A percentile compares a stretch with the other conserved stretches of the same genome.
Conservation (phyloP, 2,113 vertebrate species). For the Nematolebias whitei region DNA sequence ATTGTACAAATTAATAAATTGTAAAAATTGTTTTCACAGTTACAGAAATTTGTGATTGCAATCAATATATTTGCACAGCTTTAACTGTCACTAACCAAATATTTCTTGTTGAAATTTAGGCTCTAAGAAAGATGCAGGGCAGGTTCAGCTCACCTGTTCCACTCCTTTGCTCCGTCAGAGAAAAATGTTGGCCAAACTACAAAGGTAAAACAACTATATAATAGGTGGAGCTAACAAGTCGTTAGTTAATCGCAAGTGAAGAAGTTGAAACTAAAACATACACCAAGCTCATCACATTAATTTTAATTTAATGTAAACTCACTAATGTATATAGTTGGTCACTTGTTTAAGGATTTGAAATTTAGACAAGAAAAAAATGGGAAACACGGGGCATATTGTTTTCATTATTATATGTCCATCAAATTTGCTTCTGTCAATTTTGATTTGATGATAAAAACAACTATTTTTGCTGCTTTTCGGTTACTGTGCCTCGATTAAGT, state of each 20-base stretch:
- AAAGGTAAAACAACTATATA: background rate
- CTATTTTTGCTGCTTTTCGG: too few relatives aligned
- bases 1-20: too few relatives aligned
- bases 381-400: too few relatives aligned
- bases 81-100: background rate
- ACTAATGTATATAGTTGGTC: too few relatives aligned
- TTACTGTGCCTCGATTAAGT: too few relatives aligned
- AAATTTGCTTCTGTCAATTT: too few relatives aligned
- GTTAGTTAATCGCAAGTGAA: background rate
- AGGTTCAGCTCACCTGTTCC: background rate
- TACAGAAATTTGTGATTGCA: background rate
- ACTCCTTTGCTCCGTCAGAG: slow-evolving; percentile 7
- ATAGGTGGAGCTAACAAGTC: slow-evolving; percentile 27
- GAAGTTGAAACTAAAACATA: background rate
- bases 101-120: background rate
- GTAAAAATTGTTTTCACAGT: too few relatives aligned
- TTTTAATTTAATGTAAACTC: background rate
- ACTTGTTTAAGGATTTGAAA: background rate
- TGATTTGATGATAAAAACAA: too few relatives aligned
- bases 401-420: too few relatives aligned
- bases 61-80: background rate
- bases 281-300: background rate
- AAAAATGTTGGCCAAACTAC: slow-evolving; percentile 14
- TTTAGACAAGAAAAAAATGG: too few relatives aligned
- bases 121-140: background rate